Evolutionary conservation across 2,113 vertebrate species (phyloP), one percentile per base, ranked within the genome.

Genomic region (Bungarus multicinctus): DNA sequence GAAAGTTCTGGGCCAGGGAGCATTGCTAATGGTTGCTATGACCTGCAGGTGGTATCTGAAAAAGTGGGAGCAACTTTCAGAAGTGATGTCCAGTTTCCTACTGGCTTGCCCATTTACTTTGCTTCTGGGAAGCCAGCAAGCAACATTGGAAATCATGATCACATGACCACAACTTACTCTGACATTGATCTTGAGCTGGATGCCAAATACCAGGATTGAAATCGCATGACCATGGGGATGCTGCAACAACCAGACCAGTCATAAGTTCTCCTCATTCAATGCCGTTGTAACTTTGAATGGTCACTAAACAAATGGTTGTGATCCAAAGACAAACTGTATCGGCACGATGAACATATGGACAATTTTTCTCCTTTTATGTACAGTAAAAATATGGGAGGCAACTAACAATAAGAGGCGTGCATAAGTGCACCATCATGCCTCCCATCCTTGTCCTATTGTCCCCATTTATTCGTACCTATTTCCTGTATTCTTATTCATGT

Each of bases 1-100:
- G 1, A 12, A n/a, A n/a, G 11, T 69, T 5, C 60, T 30, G n/a
- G 14, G 4, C 14, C 0, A 2, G 30, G 2, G n/a, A n/a, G 9
- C n/a, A 18, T 27, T 34, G 1, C 60, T 10, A n/a, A 1, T n/a
- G 60, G 30, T n/a, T 69, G 30, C 30, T n/a, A 16, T 5, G 64
- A 69, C 12, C 12, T 12, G 11, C 30, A 69, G 30, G n/a, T 14
- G 30, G n/a, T 34, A n/a, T n/a, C 12, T 34, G 5, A 74, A 74
- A 74, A 74, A 74, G 64, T 34, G 14, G 14, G n/a, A 74, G n/a
- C n/a, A 34, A 74, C 64, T 34, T 74, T 5, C 30, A 74, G 64
- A n/a, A 74, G 14, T 34, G n/a, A 74, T n/a, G 18, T 74, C 64
- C 30, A 16, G 14, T 16, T 74, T 74, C 64, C n/a, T 34, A n/a